phyloP scores from a whole-genome alignment of 2,797 vertebrate genomes.

The Lycodopsis pacificus region DNA sequence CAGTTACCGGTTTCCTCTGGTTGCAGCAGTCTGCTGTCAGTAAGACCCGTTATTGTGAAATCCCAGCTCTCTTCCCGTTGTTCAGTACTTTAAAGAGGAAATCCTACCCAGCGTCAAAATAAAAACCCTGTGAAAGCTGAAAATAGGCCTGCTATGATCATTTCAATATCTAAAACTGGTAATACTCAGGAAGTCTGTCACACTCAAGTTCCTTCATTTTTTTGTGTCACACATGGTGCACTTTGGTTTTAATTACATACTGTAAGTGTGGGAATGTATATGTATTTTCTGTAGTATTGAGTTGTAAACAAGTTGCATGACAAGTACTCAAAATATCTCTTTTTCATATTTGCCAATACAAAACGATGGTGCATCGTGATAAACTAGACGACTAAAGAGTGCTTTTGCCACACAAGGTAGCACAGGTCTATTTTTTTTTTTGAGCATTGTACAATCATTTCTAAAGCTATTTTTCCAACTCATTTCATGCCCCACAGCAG shows the following conservation, averaged over 20 bases:
- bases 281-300: background rate
- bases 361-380: background rate
- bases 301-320: background rate
- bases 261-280: background rate
- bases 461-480: background rate
- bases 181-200: background rate
- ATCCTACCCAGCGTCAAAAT: conserved; percentile 59
- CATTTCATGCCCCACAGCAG: background rate
- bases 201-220: background rate
- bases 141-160: background rate
- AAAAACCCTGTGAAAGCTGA: conserved; percentile 6
- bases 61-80: conserved; percentile 58
- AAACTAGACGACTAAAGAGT: background rate
- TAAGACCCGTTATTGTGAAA: conserved; percentile 79
- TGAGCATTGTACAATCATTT: background rate
- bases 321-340: background rate
- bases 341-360: background rate
- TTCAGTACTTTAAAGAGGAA: conserved; percentile 67
- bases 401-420: background rate
- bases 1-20: conserved; percentile 25
- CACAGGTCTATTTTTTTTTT: background rate
- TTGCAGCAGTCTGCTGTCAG: conserved; percentile 11
- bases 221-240: background rate
- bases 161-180: background rate
- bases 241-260: background rate